Conservation (phyloP, 2,797 vertebrate species). For the Rhynchotus rufescens region DNA sequence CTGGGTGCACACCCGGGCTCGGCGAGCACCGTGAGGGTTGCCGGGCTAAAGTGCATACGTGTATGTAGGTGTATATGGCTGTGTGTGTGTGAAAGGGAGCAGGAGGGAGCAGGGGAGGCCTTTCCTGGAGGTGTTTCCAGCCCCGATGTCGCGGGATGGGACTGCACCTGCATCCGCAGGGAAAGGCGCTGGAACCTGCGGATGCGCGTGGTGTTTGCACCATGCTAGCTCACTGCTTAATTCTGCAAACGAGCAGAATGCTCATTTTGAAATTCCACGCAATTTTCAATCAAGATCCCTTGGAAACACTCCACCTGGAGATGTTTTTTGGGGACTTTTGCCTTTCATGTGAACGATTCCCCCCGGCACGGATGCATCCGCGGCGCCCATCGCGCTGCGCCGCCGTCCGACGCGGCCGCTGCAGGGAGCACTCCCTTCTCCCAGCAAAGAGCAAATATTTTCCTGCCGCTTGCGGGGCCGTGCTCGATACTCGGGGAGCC, state of each 20-base stretch:
- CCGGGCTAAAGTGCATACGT: fast-evolving
- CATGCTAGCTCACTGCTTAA: conserved; percentile 7
- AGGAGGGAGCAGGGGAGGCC: not conserved
- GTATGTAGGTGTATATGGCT: too few species aligned
- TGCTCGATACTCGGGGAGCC: not conserved
- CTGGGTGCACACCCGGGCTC: fast-evolving
- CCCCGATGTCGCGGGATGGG: not conserved
- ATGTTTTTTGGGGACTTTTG: not conserved
- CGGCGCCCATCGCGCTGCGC: not conserved
- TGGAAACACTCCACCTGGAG: not conserved
- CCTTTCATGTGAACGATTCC: conserved; percentile 2
- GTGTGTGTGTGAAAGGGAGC: too few species aligned
- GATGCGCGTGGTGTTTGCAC: not conserved
- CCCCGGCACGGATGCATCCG: not conserved
- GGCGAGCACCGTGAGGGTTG: fast-evolving
- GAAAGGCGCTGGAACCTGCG: fast-evolving
- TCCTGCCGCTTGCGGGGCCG: not conserved
- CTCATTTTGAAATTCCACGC: not conserved
- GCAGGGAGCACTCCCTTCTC: conserved; percentile 14
- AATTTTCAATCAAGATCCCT: not conserved
- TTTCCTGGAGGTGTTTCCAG: not conserved
- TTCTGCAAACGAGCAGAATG: not conserved
- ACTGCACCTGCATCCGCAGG: fast-evolving
- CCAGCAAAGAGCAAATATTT: conserved; percentile 22
- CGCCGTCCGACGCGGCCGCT: not conserved